A percentile compares a stretch with the other conserved stretches of the same genome.
phyloP scores from a whole-genome alignment of 2,797 vertebrate species.

The Coregonus sp. region DNA sequence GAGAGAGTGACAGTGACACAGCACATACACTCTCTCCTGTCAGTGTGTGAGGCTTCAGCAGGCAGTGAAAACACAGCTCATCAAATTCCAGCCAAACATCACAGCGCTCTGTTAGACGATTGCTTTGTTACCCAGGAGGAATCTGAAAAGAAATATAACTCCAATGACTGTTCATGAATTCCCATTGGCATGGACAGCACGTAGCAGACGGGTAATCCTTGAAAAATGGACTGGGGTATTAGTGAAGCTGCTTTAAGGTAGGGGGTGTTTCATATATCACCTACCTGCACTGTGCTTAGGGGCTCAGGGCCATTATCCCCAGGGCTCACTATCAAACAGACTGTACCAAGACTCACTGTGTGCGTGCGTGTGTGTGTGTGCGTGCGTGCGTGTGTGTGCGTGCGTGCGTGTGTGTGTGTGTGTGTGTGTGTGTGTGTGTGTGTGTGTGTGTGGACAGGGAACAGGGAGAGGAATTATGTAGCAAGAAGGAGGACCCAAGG shows the following conservation, averaged over 20 bases:
- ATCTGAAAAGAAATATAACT: conserved; percentile 31
- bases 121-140: conserved; percentile 50
- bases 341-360: conserved; percentile 13
- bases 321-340: conserved; percentile 30
- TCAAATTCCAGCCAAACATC: conserved; percentile 32
- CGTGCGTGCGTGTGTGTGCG: background rate
- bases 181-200: conserved; percentile 56
- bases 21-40: background rate
- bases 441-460: background rate
- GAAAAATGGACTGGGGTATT: conserved; percentile 60
- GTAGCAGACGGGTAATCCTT: conserved; percentile 54
- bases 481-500: conserved; percentile 69
- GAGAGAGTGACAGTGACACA: background rate
- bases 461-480: conserved; percentile 62
- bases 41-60: background rate
- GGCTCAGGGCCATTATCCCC: conserved; percentile 41
- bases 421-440: background rate
- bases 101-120: conserved; percentile 42
- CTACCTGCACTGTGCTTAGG: conserved; percentile 36
- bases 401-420: background rate
- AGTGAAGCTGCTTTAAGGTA: conserved; percentile 48
- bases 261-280: conserved; percentile 48
- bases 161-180: conserved; percentile 48
- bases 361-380: background rate
- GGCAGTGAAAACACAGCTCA: conserved; percentile 21